Evolutionary conservation across 2,888 invertebrate species (phyloP).

Genomic region (Coleophora flavipennella): DNA sequence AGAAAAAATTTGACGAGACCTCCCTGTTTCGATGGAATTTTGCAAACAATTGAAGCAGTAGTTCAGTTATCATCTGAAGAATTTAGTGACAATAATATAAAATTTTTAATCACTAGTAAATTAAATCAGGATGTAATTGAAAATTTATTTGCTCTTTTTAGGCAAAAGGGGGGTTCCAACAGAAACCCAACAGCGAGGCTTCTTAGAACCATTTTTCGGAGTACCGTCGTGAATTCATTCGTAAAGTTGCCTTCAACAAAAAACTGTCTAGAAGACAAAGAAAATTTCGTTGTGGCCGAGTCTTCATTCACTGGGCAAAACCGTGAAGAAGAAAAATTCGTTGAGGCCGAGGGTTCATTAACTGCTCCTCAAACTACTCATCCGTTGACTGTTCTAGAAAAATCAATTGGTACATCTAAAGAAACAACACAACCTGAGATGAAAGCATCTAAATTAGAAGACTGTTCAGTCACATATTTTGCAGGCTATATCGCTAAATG

Average conservation of each 20-base stretch:
- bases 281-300: too few relatives aligned
- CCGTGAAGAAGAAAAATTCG: too few relatives aligned
- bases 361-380: too few relatives aligned
- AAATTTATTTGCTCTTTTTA: constrained; percentile 12
- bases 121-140: constrained; percentile 14
- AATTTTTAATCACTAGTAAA: constrained; percentile 10
- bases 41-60: constrained; percentile 2
- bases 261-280: not conserved
- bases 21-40: constrained; percentile 4
- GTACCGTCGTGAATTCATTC: constrained; percentile 3
- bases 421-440: too few relatives aligned
- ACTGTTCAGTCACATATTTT: too few relatives aligned
- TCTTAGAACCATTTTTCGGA: constrained; percentile 9
- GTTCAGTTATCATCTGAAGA: constrained; percentile 5
- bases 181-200: constrained; percentile 10
- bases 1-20: constrained; percentile 2
- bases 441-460: too few relatives aligned
- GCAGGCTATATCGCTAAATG: too few relatives aligned
- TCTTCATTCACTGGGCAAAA: too few relatives aligned
- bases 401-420: too few relatives aligned
- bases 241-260: constrained; percentile 1
- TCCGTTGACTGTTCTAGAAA: too few relatives aligned
- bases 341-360: too few relatives aligned
- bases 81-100: not conserved
- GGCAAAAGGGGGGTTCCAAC: constrained; percentile 11